Base-by-base conservation (phyloP, 2,888 invertebrate species). In the Caenorhabditis sp. region DNA sequence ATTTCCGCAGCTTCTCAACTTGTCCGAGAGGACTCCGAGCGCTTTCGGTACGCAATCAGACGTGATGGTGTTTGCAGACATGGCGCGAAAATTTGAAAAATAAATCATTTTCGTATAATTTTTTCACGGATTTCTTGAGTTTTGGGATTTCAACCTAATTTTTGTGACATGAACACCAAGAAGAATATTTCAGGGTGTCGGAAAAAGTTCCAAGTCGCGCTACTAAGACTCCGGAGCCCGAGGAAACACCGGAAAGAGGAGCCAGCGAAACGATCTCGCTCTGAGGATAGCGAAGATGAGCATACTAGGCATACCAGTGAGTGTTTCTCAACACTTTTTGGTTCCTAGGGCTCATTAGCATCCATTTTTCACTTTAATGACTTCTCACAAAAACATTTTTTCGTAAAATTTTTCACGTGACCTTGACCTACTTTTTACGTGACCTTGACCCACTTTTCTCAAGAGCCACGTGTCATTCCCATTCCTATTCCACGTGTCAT, bases 251-350 rank as follows among this genome's bases (percentile, higher is more conserved):
- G 44, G 59, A 68, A 58, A 59, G 22, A 74, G 3, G 58, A 64
- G 10, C 14, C 59, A 26, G 16, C 61, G 44, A 77, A 68, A 63
- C 44, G 51, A 26, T 56, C 59, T 16, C 58, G 16, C 24, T 14
- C 12, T 8, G 75, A 69, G 6, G 75, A 76, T n/a, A 59, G 38
- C 8, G 82, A 76, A 2, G 70, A 76, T 6, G 70, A 47, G 49
- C 68, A 79, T 38, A 31, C 56, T 47, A 70, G 41, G 58, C 69
- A 51, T 28, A 24, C 63, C 2, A 75, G 69, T 70, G 8, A 49
- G 81, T 70, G 12, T 44, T 56, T 64, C n/a, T n/a, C n/a, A n/a
- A n/a, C n/a, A n/a, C n/a, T n/a, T n/a, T n/a, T n/a, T n/a, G n/a
- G n/a, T n/a, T n/a, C n/a, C n/a, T n/a, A n/a, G n/a, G n/a, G n/a